Evolutionary conservation across 2,113 vertebrate genomes (phyloP), one percentile per base, ranked within the genome.

Genomic region (Calcarius ornatus): DNA sequence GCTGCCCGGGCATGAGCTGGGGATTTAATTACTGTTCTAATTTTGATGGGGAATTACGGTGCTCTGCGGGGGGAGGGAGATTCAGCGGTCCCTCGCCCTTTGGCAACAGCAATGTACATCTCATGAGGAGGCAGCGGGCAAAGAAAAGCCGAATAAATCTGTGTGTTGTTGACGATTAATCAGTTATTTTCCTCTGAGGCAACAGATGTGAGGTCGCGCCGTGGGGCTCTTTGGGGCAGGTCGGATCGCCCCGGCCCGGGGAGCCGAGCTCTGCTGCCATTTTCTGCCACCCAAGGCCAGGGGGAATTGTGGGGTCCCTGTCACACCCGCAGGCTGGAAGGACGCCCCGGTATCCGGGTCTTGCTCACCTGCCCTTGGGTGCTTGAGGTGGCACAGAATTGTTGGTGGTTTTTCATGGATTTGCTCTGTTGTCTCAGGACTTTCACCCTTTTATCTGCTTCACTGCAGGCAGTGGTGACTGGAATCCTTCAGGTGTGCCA

Each of bases 171-270:
- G 2, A 7, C 1, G 33, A 47, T 83, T 42, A 86, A 73, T 73
- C 9, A 33, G 27, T 93, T 81, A 21, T 91, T 72, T 79, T 72
- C 23, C 25, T 48, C 28, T 12, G 72, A 57, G 66, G 21, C 28
- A 43, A 28, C 2, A 76, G 38, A 51, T 10, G n/a, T 20, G 54
- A 40, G 43, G 48, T 35, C 13, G 19, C 20, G 37, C 12, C 17
- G 3, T 0, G 8, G 15, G 3, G 8, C 8, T 19, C 19, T 38
- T 78, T 2, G 8, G 64, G 43, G 25, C 30, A 37, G 90, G 51
- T 23, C 33, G 7, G n/a, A 9, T 61, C 23, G 24, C 12, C 25
- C 22, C 5, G 9, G 2, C 0, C 1, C 8, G 4, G 24, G 11
- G 43, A 33, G 30, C 30, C 20, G 7, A 9, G 14, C 30, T 37